Percentiles rank a stretch among this genome's conserved stretches.
phyloP scores from a whole-genome alignment of 2,888 invertebrate species.

The Xylota sylvarum region DNA sequence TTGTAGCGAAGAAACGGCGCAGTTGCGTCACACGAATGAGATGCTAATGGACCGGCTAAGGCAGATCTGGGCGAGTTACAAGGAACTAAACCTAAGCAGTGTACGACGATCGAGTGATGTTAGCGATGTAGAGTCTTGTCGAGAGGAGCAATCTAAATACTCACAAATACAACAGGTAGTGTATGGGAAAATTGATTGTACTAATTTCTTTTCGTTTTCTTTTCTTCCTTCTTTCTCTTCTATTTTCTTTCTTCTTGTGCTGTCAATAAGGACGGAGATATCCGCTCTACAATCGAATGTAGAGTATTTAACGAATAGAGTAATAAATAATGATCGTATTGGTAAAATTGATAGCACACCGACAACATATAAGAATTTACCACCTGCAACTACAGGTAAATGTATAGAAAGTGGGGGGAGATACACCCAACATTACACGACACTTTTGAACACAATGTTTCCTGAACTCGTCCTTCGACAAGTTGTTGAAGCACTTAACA shows the following conservation, averaged over 20 bases:
- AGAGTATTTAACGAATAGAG: constrained; percentile 84
- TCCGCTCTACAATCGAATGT: constrained; percentile 85
- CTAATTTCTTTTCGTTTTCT: constrained; percentile 78
- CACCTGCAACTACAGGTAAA: constrained; percentile 83
- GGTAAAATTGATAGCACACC: constrained; percentile 83
- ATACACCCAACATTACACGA: background rate
- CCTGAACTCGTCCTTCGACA: too few species aligned
- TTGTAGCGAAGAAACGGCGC: constrained; percentile 82
- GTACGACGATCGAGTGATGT: constrained; percentile 37
- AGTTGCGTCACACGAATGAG: constrained; percentile 83
- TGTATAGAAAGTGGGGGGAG: background rate
- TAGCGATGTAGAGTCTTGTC: constrained; percentile 78
- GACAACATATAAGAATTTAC: constrained; percentile 82
- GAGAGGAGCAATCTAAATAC: constrained; percentile 80
- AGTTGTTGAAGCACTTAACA: too few species aligned
- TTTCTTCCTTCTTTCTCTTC: constrained; percentile 73
- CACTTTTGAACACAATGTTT: constrained; percentile 1
- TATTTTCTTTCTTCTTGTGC: constrained; percentile 44
- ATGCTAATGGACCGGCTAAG: constrained; percentile 84
- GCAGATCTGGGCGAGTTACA: constrained; percentile 84
- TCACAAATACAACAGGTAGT: constrained; percentile 76
- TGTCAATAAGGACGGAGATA: constrained; percentile 83
- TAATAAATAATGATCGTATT: constrained; percentile 84
- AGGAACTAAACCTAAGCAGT: constrained; percentile 79
- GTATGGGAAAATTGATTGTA: constrained; percentile 73